These are phyloP conservation scores for Lepidurus packardi DNA, from an alignment of 1,140 invertebrate genomes.

Conservation along the genomic window DNA sequence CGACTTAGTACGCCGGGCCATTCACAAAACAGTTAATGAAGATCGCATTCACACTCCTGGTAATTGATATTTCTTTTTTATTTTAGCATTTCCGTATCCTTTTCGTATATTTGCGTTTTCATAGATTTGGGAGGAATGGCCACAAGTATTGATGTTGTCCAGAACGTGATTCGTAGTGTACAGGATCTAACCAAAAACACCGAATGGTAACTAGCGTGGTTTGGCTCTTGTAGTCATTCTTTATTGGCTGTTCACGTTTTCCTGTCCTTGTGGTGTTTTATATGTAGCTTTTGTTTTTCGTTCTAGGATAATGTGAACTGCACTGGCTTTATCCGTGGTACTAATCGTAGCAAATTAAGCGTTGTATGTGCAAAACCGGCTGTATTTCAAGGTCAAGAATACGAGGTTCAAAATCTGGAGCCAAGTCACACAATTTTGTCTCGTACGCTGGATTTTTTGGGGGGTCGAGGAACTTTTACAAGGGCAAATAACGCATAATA, in stretches of 20 bases:
- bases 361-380: conserved; percentile 12
- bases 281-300: not conserved
- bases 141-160: conserved; percentile 55
- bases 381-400: conserved; percentile 20
- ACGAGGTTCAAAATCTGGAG: conserved; percentile 2
- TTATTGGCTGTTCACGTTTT: conserved; percentile 5
- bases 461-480: not conserved
- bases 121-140: conserved; percentile 57
- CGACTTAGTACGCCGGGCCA: conserved; percentile 64
- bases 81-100: conserved; percentile 25
- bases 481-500: not conserved
- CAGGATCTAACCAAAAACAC: conserved; percentile 40
- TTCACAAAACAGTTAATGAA: conserved; percentile 73
- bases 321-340: not conserved
- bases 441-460: not conserved
- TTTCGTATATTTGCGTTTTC: conserved; percentile 30
- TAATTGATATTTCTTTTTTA: conserved; percentile 40
- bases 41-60: conserved; percentile 72
- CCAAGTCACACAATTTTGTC: not conserved
- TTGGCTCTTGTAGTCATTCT: not conserved
- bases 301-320: conserved; percentile 4
- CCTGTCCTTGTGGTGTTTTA: not conserved
- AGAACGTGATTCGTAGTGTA: conserved; percentile 53
- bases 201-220: conserved; percentile 38
- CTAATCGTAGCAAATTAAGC: not conserved